phyloP scores from a whole-genome alignment of 1,140 invertebrate genomes.

The Drosophila miranda region DNA sequence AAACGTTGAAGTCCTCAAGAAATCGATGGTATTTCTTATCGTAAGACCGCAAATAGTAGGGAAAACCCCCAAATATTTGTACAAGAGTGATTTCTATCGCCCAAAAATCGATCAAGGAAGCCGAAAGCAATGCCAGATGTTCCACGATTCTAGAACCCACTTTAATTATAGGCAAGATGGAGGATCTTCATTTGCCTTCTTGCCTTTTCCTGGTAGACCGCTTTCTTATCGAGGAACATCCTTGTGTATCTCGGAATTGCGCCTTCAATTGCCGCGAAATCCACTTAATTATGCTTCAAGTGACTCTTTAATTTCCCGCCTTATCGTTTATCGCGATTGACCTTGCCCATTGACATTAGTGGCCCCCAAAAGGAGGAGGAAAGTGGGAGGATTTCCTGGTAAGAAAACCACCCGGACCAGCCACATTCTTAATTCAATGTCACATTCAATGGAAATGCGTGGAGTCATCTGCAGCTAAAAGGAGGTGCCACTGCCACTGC shows the following conservation, averaged over 20 bases:
- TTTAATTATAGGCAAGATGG: no score
- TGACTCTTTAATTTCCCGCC: conserved; percentile 41
- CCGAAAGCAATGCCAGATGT: neutral
- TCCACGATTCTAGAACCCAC: neutral
- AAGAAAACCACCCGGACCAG: conserved; percentile 37
- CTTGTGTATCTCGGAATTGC: neutral
- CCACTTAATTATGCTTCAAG: conserved; percentile 33
- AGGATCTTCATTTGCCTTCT: conserved; percentile 16
- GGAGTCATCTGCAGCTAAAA: conserved; percentile 55
- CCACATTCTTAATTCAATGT: conserved; percentile 51
- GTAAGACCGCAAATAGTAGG: no score
- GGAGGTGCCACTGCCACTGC: no score
- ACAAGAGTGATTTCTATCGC: no score
- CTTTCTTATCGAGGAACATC: neutral
- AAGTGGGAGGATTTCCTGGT: conserved; percentile 33
- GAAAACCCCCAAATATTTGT: no score
- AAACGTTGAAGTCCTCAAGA: no score
- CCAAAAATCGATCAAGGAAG: neutral
- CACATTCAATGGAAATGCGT: conserved; percentile 54
- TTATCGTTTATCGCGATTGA: conserved; percentile 59
- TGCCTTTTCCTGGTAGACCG: conserved; percentile 31
- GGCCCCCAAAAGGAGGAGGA: no score
- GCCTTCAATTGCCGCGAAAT: conserved; percentile 37
- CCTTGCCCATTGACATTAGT: conserved; percentile 75
- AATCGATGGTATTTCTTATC: no score